These are phyloP conservation scores for Drosophila tani DNA, from an alignment of 1,140 invertebrate genomes.

Conservation along the genomic window DNA sequence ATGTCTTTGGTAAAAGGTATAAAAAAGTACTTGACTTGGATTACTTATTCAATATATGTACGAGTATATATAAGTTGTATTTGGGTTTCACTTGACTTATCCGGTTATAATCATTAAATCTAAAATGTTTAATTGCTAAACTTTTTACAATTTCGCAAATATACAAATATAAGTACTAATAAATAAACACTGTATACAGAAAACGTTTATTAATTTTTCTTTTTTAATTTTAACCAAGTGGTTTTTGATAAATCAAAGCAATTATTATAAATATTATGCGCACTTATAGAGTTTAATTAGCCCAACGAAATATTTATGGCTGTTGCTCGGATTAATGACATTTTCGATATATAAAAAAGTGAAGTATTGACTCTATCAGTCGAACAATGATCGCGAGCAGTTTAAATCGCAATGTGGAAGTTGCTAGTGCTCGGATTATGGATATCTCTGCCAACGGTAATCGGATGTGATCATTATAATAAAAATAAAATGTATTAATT, in stretches of 20 bases:
- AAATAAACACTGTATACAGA: background rate
- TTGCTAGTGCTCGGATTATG: conserved; percentile 4
- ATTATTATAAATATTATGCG: background rate
- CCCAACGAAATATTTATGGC: conserved; percentile 4
- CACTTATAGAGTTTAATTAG: conserved; percentile 6
- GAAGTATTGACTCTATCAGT: background rate
- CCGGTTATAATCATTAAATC: background rate
- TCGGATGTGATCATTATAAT: background rate
- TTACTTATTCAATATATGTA: no score
- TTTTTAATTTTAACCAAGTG: background rate
- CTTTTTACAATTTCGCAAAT: no score
- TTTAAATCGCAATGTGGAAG: conserved; percentile 23
- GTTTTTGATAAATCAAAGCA: background rate
- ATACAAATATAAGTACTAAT: background rate
- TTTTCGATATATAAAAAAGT: background rate
- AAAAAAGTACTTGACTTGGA: no score
- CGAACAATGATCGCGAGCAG: background rate
- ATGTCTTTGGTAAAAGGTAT: no score
- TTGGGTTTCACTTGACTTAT: background rate
- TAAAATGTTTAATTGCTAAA: background rate
- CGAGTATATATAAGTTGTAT: no score
- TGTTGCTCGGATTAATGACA: conserved; percentile 13
- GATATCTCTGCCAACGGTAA: conserved; percentile 31
- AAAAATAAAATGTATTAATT: background rate
- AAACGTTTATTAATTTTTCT: background rate